These are phyloP conservation scores for Hyperopisus bebe DNA, from an alignment of 2,113 vertebrate species.

Conservation along the genomic window DNA sequence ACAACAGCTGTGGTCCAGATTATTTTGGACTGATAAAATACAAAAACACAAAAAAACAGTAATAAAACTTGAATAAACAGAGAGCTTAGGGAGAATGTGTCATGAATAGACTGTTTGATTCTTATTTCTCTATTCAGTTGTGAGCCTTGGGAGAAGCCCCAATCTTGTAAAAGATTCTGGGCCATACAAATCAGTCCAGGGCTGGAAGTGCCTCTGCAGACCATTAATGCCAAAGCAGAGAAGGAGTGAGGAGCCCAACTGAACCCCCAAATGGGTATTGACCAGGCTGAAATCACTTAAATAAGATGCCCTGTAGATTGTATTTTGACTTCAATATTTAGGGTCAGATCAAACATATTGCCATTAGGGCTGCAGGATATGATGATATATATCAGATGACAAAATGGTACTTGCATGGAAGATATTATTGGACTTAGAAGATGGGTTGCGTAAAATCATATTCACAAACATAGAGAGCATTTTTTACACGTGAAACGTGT, in stretches of 20 bases:
- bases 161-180: slow-evolving; percentile 29
- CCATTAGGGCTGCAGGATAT: neutral
- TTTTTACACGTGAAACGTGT: no score
- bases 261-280: neutral
- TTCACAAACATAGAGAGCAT: no score
- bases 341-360: neutral
- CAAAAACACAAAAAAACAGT: neutral
- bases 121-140: slow-evolving; percentile 10
- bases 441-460: no score
- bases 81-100: neutral
- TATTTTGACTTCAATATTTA: neutral
- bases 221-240: slow-evolving; percentile 14
- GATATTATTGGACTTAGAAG: no score
- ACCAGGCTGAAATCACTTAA: neutral
- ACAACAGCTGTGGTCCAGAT: neutral
- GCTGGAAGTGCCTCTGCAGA: neutral
- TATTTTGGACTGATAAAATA: slow-evolving; percentile 9
- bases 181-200: slow-evolving; percentile 25
- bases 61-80: neutral
- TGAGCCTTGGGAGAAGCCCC: slow-evolving; percentile 24
- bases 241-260: neutral
- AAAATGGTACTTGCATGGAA: no score
- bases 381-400: no score
- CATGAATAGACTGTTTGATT: slow-evolving; percentile 2
- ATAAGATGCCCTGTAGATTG: neutral